phyloP scores from a whole-genome alignment of 2,888 invertebrate genomes.

The Synergus itoensis region DNA sequence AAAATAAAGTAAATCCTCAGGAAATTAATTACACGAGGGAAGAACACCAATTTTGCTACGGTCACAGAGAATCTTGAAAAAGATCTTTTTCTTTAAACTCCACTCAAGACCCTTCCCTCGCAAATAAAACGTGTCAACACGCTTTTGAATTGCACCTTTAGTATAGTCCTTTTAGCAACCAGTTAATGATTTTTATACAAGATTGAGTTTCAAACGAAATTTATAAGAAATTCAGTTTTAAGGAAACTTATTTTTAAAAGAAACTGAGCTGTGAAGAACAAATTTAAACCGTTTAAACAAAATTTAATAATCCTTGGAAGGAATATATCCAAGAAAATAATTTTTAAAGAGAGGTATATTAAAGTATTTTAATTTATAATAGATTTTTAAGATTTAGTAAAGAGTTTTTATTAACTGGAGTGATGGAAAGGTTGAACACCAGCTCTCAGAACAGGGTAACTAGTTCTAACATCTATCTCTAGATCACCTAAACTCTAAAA shows the following conservation, averaged over 20 bases:
- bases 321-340: background rate
- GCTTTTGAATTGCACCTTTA: background rate
- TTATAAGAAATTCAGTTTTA: background rate
- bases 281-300: background rate
- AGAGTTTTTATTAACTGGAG: background rate
- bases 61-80: slow-evolving; percentile 17
- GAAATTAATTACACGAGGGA: slow-evolving; percentile 27
- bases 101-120: background rate
- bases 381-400: background rate
- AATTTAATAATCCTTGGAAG: background rate
- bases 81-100: background rate
- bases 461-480: slow-evolving; percentile 74
- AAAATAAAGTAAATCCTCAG: slow-evolving; percentile 9
- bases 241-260: background rate
- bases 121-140: background rate
- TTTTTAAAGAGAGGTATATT: background rate
- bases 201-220: background rate
- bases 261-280: background rate
- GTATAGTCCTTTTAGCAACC: background rate
- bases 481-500: slow-evolving; percentile 61
- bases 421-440: slow-evolving; percentile 66
- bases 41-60: slow-evolving; percentile 7
- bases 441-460: slow-evolving; percentile 75
- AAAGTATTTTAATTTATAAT: background rate
- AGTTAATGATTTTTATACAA: background rate